These are phyloP conservation scores for Zhengitettix transpicula DNA, from an alignment of 2,888 invertebrate genomes.

Conservation along the genomic window DNA sequence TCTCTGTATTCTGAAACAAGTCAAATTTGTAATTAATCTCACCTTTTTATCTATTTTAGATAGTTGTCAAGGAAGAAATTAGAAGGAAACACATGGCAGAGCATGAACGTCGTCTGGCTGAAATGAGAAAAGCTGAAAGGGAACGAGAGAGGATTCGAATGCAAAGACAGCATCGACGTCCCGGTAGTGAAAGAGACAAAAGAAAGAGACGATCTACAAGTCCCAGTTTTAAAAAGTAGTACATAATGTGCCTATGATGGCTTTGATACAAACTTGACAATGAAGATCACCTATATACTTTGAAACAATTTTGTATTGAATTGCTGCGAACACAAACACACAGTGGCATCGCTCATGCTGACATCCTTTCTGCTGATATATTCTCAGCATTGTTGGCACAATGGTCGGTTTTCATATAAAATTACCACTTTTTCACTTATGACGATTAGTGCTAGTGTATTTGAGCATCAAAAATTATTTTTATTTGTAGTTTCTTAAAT, in stretches of 20 bases:
- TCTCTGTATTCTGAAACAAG: no score
- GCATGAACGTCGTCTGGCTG: slow-evolving; percentile 61
- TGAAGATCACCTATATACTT: no score
- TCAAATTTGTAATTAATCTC: neutral
- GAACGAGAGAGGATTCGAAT: slow-evolving; percentile 18
- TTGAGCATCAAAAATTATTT: neutral
- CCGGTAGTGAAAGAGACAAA: slow-evolving; percentile 2
- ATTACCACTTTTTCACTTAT: neutral
- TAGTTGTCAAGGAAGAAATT: slow-evolving; percentile 76
- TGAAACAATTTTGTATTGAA: neutral
- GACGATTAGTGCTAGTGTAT: neutral
- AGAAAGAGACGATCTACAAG: slow-evolving; percentile 6
- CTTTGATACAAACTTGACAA: neutral
- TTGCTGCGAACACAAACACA: neutral
- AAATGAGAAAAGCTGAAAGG: slow-evolving; percentile 41
- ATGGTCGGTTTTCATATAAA: slow-evolving; percentile 9
- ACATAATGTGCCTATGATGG: neutral
- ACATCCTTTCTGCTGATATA: neutral
- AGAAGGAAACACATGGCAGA: slow-evolving; percentile 74
- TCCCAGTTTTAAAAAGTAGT: slow-evolving; percentile 10
- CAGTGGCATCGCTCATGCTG: no score
- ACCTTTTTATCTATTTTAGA: slow-evolving; percentile 34
- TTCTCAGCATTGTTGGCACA: neutral
- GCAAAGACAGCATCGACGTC: slow-evolving; percentile 7
- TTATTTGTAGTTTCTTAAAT: neutral